phyloP scores from a whole-genome alignment of 2,113 vertebrate species.

The Gymnobelideus leadbeateri region DNA sequence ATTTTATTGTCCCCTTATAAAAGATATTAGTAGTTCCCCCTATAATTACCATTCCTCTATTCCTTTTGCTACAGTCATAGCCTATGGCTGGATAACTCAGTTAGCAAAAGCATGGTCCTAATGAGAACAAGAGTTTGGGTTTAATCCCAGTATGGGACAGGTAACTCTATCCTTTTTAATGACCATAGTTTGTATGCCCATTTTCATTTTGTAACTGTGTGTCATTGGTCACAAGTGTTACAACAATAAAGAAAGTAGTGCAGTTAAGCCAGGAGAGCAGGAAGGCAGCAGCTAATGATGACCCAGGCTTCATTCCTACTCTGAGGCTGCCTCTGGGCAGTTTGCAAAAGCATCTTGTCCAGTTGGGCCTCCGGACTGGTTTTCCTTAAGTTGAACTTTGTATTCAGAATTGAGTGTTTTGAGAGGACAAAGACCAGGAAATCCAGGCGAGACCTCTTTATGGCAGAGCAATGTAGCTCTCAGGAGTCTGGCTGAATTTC shows the following conservation, averaged over 20 bases:
- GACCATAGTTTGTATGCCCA: not conserved
- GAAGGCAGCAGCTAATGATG: not conserved
- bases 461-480: not conserved
- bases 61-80: not conserved
- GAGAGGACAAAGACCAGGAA: not conserved
- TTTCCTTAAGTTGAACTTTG: not conserved
- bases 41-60: not conserved
- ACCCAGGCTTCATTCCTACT: not conserved
- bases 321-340: not conserved
- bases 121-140: not conserved
- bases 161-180: not conserved
- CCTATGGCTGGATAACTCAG: not conserved
- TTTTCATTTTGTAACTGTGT: not conserved
- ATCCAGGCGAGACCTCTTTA: not conserved
- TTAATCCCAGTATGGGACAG: not conserved
- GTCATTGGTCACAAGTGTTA: not conserved
- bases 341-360: not conserved
- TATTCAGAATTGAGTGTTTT: not conserved
- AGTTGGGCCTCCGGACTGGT: not conserved
- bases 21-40: not conserved
- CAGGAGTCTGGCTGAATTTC: not conserved
- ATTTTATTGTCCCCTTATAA: not conserved
- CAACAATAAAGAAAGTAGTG: not conserved
- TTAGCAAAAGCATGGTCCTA: fast-evolving
- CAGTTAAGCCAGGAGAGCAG: not conserved